Conservation (phyloP, 1,140 invertebrate species). For the Plodia interpunctella region DNA sequence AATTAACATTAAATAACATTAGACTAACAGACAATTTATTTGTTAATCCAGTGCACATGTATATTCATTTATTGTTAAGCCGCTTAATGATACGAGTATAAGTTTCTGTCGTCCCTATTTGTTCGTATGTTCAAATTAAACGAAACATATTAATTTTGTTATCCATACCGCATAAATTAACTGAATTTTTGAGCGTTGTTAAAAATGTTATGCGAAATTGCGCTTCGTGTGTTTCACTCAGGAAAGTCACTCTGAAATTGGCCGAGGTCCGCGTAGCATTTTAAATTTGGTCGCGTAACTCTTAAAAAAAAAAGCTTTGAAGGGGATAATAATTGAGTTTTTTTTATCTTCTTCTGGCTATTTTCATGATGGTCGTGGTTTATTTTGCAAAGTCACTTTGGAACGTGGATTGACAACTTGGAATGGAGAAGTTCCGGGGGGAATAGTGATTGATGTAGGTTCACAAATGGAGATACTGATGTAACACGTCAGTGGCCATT, state of each 20-base stretch:
- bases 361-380: not conserved
- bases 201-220: not conserved
- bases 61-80: too few relatives aligned
- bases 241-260: not conserved
- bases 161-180: too few relatives aligned
- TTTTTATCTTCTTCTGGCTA: not conserved
- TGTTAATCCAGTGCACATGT: too few relatives aligned
- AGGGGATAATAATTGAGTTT: conserved; percentile 11
- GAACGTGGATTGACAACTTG: not conserved
- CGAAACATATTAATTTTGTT: too few relatives aligned
- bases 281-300: conserved; percentile 11
- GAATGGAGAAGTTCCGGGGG: not conserved
- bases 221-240: not conserved
- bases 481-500: too few relatives aligned
- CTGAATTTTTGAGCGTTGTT: not conserved
- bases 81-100: too few relatives aligned
- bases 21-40: too few relatives aligned
- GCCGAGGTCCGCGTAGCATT: conserved; percentile 2
- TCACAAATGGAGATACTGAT: too few relatives aligned
- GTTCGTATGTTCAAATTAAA: too few relatives aligned
- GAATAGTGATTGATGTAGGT: conserved; percentile 2
- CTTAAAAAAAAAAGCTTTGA: not conserved
- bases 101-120: too few relatives aligned
- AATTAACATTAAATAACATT: too few relatives aligned
- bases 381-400: not conserved